These are phyloP conservation scores for Pelmatolapia mariae DNA, from an alignment of 2,113 vertebrate species.

Conservation along the genomic window DNA sequence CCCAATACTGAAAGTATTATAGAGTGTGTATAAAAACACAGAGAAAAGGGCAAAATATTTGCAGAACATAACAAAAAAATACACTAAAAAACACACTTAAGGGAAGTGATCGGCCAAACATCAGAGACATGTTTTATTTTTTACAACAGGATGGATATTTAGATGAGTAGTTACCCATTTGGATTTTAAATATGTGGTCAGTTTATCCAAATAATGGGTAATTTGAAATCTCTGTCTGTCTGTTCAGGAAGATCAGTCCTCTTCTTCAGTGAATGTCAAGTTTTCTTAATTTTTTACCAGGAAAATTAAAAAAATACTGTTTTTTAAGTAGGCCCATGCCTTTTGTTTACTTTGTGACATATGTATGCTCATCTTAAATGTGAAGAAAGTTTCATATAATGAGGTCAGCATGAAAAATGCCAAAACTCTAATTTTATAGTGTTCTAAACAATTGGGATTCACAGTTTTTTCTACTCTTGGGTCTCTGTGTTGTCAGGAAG, in stretches of 20 bases:
- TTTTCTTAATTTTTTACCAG: background rate
- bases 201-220: background rate
- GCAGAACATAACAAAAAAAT: background rate
- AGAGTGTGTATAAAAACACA: background rate
- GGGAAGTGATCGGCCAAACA: background rate
- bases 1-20: background rate
- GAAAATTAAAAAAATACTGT: background rate
- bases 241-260: rapidly evolving
- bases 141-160: background rate
- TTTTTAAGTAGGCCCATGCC: background rate
- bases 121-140: background rate
- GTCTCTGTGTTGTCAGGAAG: background rate
- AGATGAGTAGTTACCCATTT: background rate
- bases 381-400: background rate
- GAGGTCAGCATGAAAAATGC: background rate
- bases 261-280: background rate
- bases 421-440: background rate
- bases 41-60: rapidly evolving
- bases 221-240: background rate
- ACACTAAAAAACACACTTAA: background rate
- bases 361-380: rapidly evolving
- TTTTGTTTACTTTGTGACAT: background rate
- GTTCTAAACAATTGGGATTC: background rate
- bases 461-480: background rate
- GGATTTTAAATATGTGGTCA: background rate